Evolutionary conservation across 2,797 vertebrate genomes (phyloP).

Genomic region (Diglossa cyanea): DNA sequence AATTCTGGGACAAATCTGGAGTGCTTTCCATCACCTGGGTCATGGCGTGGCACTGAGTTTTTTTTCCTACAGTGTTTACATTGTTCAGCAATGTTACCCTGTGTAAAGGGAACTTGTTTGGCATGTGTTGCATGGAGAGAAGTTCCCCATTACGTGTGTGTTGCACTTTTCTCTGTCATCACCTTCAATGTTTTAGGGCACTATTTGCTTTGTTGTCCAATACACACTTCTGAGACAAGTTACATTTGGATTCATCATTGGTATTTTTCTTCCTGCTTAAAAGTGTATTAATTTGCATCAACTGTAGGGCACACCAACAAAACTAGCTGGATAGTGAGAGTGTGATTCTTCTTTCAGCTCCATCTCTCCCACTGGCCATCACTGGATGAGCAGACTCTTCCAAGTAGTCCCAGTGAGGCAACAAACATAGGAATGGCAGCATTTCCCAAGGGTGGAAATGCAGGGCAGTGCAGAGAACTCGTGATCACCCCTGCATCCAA

Average conservation of each 20-base stretch:
- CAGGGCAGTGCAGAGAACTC: background rate
- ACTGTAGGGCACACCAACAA: background rate
- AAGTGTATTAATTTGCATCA: background rate
- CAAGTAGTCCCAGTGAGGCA: fast-evolving
- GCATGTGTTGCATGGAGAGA: background rate
- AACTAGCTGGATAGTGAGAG: background rate
- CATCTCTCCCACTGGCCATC: fast-evolving
- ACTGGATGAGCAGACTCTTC: background rate
- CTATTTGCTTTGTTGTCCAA: background rate
- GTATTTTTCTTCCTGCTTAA: background rate
- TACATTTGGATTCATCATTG: background rate
- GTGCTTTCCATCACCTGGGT: background rate
- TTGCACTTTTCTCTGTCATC: background rate
- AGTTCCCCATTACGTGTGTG: background rate
- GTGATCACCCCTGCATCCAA: background rate
- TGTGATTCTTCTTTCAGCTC: background rate
- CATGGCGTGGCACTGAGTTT: background rate
- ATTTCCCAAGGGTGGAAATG: background rate
- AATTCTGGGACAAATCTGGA: background rate
- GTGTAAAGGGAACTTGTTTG: background rate
- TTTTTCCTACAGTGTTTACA: background rate
- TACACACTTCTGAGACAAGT: background rate
- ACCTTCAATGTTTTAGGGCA: background rate
- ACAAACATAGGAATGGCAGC: background rate
- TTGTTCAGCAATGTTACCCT: background rate